Conservation (phyloP, 2,113 vertebrate species). For the Asarcornis scutulata region DNA sequence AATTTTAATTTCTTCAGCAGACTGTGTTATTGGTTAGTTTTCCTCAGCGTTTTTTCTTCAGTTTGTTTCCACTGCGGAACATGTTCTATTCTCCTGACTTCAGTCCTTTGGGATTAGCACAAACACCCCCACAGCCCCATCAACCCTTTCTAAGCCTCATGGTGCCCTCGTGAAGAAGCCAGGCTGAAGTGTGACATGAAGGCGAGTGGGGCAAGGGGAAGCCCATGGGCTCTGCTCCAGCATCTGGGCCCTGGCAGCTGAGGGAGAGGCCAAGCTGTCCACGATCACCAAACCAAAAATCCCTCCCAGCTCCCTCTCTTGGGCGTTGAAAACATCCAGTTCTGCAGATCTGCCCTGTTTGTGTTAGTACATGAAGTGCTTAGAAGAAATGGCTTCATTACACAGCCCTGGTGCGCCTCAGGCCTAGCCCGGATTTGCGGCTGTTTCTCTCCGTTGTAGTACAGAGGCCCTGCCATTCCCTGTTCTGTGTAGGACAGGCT, state of each 20-base stretch:
- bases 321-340: rapidly evolving
- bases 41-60: not conserved
- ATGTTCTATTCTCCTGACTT: not conserved
- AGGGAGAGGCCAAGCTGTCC: not conserved
- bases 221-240: not conserved
- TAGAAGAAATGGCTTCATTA: rapidly evolving
- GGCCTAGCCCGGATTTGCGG: rapidly evolving
- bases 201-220: too few relatives aligned
- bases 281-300: rapidly evolving
- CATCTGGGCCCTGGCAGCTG: not conserved
- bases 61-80: not conserved
- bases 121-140: not conserved
- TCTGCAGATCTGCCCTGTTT: not conserved
- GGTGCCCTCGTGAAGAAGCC: not conserved
- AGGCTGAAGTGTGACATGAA: not conserved
- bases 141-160: not conserved
- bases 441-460: rapidly evolving
- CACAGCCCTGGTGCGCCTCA: not conserved
- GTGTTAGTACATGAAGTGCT: rapidly evolving
- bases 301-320: not conserved
- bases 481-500: not conserved
- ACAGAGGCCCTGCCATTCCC: not conserved
- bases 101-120: not conserved
- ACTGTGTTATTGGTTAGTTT: not conserved
- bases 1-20: not conserved